phyloP scores from a whole-genome alignment of 2,113 vertebrate species.

The Erythrocebus patas region DNA sequence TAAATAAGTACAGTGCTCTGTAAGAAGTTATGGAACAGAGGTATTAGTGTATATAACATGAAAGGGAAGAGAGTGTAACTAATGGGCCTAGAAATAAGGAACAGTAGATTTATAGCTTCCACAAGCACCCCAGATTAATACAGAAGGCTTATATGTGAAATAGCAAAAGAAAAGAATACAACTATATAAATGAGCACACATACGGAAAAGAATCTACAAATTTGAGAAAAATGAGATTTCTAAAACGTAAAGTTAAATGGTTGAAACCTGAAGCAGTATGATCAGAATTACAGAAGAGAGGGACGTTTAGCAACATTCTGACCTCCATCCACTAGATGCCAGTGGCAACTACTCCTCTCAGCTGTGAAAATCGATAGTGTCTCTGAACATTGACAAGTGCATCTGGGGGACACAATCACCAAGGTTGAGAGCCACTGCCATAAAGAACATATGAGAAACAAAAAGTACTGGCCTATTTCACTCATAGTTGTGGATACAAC shows the following conservation, averaged over 20 bases:
- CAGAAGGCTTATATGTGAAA: neutral
- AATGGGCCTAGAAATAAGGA: neutral
- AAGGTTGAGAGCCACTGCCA: neutral
- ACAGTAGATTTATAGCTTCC: neutral
- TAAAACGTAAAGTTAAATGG: neutral
- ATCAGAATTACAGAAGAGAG: neutral
- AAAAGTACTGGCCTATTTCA: neutral
- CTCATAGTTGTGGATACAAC: neutral
- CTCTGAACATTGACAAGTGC: neutral
- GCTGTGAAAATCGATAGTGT: neutral
- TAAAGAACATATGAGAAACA: neutral
- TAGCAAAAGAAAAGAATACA: neutral
- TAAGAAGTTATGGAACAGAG: neutral
- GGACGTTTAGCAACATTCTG: neutral
- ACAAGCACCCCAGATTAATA: neutral
- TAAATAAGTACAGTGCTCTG: neutral
- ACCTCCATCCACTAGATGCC: neutral
- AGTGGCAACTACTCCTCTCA: neutral
- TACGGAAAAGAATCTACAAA: neutral
- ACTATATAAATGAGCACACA: neutral
- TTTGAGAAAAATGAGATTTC: neutral
- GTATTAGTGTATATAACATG: neutral
- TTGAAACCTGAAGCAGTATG: neutral
- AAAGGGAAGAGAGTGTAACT: neutral
- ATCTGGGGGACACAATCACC: neutral